phyloP scores from a whole-genome alignment of 1,140 invertebrate genomes.

The Aplysia californica region DNA sequence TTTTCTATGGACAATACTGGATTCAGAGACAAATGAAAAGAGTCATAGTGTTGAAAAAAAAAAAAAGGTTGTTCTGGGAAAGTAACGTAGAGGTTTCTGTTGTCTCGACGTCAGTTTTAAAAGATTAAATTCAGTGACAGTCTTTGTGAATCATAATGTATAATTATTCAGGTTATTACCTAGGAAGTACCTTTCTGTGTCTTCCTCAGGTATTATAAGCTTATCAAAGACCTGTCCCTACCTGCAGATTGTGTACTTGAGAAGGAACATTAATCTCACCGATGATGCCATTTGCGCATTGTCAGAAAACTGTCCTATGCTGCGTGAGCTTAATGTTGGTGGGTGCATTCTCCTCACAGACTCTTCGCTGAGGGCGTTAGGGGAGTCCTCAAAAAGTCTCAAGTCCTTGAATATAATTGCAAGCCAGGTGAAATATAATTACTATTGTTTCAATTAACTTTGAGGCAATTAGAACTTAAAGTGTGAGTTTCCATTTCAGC shows the following conservation, averaged over 20 bases:
- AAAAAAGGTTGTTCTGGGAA: too few species aligned
- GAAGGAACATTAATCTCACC: constrained; percentile 50
- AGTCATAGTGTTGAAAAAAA: too few species aligned
- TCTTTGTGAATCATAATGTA: too few species aligned
- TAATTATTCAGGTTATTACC: too few species aligned
- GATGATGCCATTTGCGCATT: constrained; percentile 49
- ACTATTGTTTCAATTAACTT: too few species aligned
- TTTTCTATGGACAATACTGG: too few species aligned
- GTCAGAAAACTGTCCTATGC: constrained; percentile 42
- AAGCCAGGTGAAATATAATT: constrained; percentile 43
- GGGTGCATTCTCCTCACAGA: constrained; percentile 50
- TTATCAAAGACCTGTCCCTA: constrained; percentile 41
- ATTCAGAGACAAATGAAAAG: too few species aligned
- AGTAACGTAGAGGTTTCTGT: too few species aligned
- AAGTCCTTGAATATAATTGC: constrained; percentile 50
- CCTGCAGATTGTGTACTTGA: constrained; percentile 52
- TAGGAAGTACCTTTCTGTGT: neutral
- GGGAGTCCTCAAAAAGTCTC: constrained; percentile 41
- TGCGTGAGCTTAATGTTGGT: constrained; percentile 54
- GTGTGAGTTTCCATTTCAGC: too few species aligned
- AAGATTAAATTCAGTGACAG: too few species aligned
- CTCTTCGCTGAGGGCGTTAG: constrained; percentile 39
- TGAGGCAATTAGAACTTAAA: too few species aligned
- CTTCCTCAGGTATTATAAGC: constrained; percentile 41
- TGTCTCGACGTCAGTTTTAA: too few species aligned